Percentiles rank a stretch among this genome's conserved stretches.
Evolutionary conservation across 2,797 vertebrate species (phyloP).

Genomic region (Eleutherodactylus coqui): DNA sequence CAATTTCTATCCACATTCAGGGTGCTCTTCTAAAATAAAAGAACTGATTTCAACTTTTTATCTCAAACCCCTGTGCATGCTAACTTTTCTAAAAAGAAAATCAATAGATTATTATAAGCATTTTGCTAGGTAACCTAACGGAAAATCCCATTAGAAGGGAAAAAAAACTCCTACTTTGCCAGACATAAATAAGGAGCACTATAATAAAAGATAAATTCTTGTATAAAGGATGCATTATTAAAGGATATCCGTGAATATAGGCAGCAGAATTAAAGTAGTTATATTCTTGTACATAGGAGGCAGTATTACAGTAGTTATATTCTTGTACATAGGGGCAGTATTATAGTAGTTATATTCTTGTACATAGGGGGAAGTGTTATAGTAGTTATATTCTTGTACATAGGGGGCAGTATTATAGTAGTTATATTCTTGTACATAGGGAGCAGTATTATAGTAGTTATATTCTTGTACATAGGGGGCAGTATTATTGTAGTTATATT

Average conservation of each 20-base stretch:
- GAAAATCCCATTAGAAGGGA: neutral
- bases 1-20: neutral
- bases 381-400: neutral
- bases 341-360: constrained; percentile 6
- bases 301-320: constrained; percentile 10
- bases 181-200: neutral
- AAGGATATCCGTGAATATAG: no score
- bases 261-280: neutral
- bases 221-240: neutral
- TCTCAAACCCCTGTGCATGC: neutral
- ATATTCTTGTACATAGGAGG: neutral
- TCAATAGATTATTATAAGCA: neutral
- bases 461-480: neutral
- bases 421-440: constrained; percentile 2
- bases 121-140: neutral
- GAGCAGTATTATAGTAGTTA: constrained; percentile 1
- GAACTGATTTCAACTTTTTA: neutral
- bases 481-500: neutral
- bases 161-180: neutral
- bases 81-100: neutral
- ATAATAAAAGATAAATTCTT: neutral
- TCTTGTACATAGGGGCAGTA: neutral
- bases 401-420: neutral
- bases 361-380: neutral
- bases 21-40: no score